Base-by-base conservation (phyloP, 2,888 invertebrate species). In the Erebia palarica region DNA sequence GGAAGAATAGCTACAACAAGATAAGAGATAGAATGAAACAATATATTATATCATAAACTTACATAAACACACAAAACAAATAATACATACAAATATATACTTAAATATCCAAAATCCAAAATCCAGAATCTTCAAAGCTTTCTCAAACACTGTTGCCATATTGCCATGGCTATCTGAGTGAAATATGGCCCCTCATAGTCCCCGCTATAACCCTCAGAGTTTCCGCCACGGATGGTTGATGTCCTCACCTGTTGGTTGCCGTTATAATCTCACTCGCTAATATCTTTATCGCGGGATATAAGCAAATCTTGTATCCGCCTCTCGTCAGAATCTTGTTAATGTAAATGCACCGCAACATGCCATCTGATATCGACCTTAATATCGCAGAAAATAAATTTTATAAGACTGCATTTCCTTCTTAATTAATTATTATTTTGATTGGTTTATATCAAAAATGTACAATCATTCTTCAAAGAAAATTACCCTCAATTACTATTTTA, bases 211-310 rank as follows among this genome's bases (percentile, higher is more conserved):
- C 78, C 83, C 84, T 75, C 76, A 75, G 79, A 78, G 81, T 82
- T 83, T 81, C 83, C 83, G 86, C 79, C 78, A 76, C 78, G 79
- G 79, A 81, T 82, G 79, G 82, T 81, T 83, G 83, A 83, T 84
- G 84, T 86, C 80, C 79, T 84, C 86, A 87, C 86, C 86, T 87
- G 86, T 85, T 87, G 79, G 77, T 76, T 84, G 81, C 88, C 88
- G 88, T 89, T 89, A 86, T 79, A 73, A 71, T 64, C 67, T 60
- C 77, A 78, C 78, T 14, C n/a, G 14, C 57, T 76, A 80, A 83
- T 81, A 78, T 78, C 75, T 82, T 82, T 78, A 80, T 81, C 71
- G 75, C 73, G 68, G 69, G 73, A 77, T 73, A 70, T 71, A 64
- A 73, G 71, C 73, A 53, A 69, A 65, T 65, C 75, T 75, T 68